These are phyloP conservation scores for Scopus umbretta DNA, from an alignment of 2,113 vertebrate species.

Conservation along the genomic window DNA sequence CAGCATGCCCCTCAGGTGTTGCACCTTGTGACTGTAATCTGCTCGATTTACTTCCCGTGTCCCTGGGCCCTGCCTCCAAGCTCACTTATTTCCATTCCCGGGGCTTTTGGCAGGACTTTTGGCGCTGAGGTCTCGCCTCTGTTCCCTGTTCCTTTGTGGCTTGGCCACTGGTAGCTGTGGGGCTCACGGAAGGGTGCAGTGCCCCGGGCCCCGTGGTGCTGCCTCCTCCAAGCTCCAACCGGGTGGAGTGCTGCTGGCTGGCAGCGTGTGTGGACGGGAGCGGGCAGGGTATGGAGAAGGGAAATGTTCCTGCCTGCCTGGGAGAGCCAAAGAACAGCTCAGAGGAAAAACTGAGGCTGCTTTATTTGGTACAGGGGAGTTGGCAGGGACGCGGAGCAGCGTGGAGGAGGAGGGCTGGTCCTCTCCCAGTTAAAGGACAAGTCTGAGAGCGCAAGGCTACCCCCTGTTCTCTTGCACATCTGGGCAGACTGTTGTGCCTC, in stretches of 20 bases:
- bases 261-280: background rate
- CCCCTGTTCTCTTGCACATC: background rate
- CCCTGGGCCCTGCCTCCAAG: background rate
- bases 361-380: background rate
- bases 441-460: background rate
- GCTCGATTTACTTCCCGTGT: fast-evolving
- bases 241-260: background rate
- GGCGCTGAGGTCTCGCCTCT: background rate
- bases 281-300: background rate
- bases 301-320: background rate
- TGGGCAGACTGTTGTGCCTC: background rate
- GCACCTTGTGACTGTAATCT: background rate
- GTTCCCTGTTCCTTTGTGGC: background rate
- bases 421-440: background rate
- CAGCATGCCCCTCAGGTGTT: background rate
- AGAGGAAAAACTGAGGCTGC: conserved; percentile 47
- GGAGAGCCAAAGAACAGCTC: conserved; percentile 40
- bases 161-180: background rate
- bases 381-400: background rate
- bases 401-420: background rate
- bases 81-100: background rate
- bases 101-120: background rate
- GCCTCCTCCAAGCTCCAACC: fast-evolving
- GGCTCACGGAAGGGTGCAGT: background rate
- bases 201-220: background rate